Evolutionary conservation across 2,888 invertebrate genomes (phyloP).

Genomic region (Tenthredo mesomela): DNA sequence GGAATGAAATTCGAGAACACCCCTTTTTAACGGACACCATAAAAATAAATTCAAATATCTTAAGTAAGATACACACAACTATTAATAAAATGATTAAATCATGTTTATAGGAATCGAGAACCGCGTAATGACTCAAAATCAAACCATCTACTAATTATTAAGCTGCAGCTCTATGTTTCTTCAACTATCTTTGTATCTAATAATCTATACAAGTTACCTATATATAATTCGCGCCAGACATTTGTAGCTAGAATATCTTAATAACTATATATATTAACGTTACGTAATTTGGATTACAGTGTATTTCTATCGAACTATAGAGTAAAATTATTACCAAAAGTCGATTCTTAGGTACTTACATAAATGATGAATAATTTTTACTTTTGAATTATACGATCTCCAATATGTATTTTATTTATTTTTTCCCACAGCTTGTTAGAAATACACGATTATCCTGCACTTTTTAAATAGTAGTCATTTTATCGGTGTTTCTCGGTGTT

Average conservation of each 20-base stretch:
- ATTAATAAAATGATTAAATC: background rate
- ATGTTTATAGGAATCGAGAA: background rate
- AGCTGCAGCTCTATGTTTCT: conserved; percentile 29
- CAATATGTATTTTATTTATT: background rate
- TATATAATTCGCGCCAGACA: background rate
- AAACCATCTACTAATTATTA: conserved; percentile 3
- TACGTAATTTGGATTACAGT: background rate
- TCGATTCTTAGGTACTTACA: background rate
- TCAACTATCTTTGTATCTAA: conserved; percentile 22
- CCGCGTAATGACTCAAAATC: conserved; percentile 14
- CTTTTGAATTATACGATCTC: background rate
- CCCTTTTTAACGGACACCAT: no score
- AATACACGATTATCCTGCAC: background rate
- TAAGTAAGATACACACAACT: conserved; percentile 1
- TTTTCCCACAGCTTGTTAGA: background rate
- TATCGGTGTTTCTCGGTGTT: conserved; percentile 66
- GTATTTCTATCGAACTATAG: background rate
- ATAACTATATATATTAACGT: conserved; percentile 9
- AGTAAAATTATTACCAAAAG: background rate
- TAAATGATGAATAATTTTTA: background rate
- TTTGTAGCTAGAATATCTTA: background rate
- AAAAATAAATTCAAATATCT: background rate
- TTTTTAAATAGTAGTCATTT: conserved; percentile 60
- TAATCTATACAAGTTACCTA: conserved; percentile 12
- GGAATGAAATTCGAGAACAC: no score